These are phyloP conservation scores for Hanleya hanleyi DNA, from an alignment of 2,888 invertebrate genomes.

Conservation along the genomic window DNA sequence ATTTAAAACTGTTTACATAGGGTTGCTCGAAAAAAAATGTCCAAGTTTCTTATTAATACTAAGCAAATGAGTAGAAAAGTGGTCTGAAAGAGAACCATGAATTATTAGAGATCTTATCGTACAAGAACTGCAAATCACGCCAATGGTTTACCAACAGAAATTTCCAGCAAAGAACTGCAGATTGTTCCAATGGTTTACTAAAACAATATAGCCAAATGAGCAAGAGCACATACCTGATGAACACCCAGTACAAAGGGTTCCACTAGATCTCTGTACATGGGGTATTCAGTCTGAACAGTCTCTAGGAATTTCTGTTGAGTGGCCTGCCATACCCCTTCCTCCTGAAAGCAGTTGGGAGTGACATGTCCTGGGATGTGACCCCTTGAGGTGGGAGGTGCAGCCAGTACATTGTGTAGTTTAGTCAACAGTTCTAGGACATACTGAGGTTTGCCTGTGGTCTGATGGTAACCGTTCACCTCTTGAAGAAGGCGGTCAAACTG, in stretches of 20 bases:
- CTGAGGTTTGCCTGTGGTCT: not conserved
- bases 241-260: conserved; percentile 82
- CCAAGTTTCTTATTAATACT: no score
- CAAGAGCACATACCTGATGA: conserved; percentile 76
- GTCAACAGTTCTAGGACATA: conserved; percentile 1
- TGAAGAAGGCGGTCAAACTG: not conserved
- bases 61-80: no score
- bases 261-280: conserved; percentile 86
- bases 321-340: conserved; percentile 59
- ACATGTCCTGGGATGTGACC: not conserved
- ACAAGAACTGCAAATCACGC: no score
- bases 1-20: no score
- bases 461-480: not conserved
- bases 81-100: no score
- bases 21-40: no score
- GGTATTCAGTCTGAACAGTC: conserved; percentile 58
- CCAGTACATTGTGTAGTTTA: conserved; percentile 13
- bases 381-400: conserved; percentile 35
- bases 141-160: no score
- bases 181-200: no score
- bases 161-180: no score
- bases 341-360: conserved; percentile 38
- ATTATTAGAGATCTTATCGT: no score
- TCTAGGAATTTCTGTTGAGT: conserved; percentile 51
- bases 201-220: not conserved